Conservation (phyloP, 2,888 invertebrate species). For the Kuschelorhynchus macadamiae region DNA sequence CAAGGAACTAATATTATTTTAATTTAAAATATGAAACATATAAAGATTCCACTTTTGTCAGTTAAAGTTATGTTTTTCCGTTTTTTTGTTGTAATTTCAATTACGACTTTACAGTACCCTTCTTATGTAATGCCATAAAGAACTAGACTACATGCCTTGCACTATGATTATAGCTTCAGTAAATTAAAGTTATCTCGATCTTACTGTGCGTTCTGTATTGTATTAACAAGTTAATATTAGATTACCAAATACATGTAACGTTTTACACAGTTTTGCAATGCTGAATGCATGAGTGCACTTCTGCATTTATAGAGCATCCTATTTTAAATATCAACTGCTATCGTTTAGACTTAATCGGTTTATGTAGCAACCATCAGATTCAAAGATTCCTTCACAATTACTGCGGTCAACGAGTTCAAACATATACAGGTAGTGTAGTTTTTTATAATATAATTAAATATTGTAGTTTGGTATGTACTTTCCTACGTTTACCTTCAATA, state of each 20-base stretch:
- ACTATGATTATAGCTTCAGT: neutral
- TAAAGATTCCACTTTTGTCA: too few relatives aligned
- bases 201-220: constrained; percentile 1
- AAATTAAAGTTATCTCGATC: neutral
- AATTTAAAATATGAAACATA: too few relatives aligned
- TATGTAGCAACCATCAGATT: neutral
- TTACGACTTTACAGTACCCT: too few relatives aligned
- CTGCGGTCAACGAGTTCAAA: neutral
- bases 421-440: too few relatives aligned
- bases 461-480: too few relatives aligned
- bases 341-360: constrained; percentile 17
- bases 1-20: too few relatives aligned
- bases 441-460: too few relatives aligned
- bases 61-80: too few relatives aligned
- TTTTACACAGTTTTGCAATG: constrained; percentile 14
- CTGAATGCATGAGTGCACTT: constrained; percentile 21
- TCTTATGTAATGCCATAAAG: too few relatives aligned
- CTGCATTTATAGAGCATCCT: constrained; percentile 22
- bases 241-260: constrained; percentile 3
- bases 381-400: neutral
- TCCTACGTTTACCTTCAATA: too few relatives aligned
- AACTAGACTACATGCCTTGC: neutral
- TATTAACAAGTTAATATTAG: constrained; percentile 8
- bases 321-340: constrained; percentile 18
- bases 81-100: too few relatives aligned